These are phyloP conservation scores for Zeus faber DNA, from an alignment of 2,113 vertebrate species.

Conservation along the genomic window DNA sequence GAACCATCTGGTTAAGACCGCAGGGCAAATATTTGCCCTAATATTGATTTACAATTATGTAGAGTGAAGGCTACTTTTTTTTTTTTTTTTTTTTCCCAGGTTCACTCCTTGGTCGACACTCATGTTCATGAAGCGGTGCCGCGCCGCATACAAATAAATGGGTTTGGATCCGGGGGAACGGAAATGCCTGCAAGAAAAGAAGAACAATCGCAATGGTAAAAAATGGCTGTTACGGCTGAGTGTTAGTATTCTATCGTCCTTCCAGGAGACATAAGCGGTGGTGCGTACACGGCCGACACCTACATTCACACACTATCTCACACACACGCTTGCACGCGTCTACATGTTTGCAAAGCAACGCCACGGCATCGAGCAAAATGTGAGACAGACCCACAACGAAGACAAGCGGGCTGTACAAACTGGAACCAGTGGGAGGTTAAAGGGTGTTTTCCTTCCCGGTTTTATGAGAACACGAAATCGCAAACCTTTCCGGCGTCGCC, in stretches of 20 bases:
- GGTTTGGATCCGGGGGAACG: too few species aligned
- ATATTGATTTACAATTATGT: conserved; percentile 3
- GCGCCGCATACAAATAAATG: conserved; percentile 26
- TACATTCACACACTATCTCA: background rate
- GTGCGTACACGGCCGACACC: background rate
- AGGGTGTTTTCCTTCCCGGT: too few species aligned
- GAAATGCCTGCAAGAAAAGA: too few species aligned
- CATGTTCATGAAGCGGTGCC: conserved; percentile 8
- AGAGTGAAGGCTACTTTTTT: background rate
- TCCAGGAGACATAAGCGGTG: conserved; percentile 28
- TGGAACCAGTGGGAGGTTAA: too few species aligned
- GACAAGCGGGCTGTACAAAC: too few species aligned
- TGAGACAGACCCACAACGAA: conserved; percentile 30
- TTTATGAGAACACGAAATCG: too few species aligned
- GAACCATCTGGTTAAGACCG: too few species aligned
- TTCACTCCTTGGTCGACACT: conserved; percentile 2
- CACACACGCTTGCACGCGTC: conserved; percentile 5
- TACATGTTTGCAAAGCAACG: conserved; percentile 28
- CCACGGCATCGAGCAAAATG: conserved; percentile 64
- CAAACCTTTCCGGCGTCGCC: too few species aligned
- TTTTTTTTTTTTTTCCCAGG: background rate
- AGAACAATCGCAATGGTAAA: too few species aligned
- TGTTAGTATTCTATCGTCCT: conserved; percentile 31
- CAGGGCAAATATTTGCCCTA: too few species aligned
- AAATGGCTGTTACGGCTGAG: conserved; percentile 36